Evolutionary conservation across 2,888 invertebrate species (phyloP), one percentile per base, ranked within the genome.

Genomic region (Tinea semifulvella): DNA sequence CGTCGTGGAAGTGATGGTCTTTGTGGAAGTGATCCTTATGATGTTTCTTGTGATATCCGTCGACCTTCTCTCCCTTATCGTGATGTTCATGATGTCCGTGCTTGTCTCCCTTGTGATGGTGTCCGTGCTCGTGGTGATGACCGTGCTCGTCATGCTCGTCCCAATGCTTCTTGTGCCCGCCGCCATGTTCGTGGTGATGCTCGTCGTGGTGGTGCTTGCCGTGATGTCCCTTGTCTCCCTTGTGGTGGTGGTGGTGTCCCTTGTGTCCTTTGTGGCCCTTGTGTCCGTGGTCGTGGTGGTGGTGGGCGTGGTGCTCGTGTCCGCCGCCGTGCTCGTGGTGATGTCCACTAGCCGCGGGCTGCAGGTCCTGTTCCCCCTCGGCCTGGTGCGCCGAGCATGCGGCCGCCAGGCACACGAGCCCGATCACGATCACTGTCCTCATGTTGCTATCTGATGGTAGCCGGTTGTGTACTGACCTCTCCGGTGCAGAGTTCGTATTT

Each of bases 1-100:
- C 91, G 60, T 93, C 92, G 64, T 93, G 93, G 84, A 92, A 93
- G 80, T 92, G 91, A 63, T 92, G 91, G 59, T 91, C 89, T 76
- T 93, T 92, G 65, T 91, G 88, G 74, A 89, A 92, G 68, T 93
- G 93, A 56, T 93, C 92, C 68, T 93, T 93, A 73, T 92, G 90
- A 57, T 90, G 85, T 57, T 92, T 91, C 74, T 92, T 90, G 67
- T 93, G 92, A 70, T 88, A 92, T 5, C 92, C 92, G 54, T 90
- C 86, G 45, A 86, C 85, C 56, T 92, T 90, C 56, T 91, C 89
- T 0, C 91, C 92, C 62, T 92, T 92, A 60, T 92, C 92, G 68
- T 92, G 91, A 27, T 90, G 90, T 53, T 91, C 90, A 56, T 92
- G 89, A 58, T 91, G 89, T n/a, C 89, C 89, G 63, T 88, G 89